These are phyloP conservation scores for Ophion costatus DNA, from an alignment of 2,888 invertebrate genomes.

Conservation along the genomic window DNA sequence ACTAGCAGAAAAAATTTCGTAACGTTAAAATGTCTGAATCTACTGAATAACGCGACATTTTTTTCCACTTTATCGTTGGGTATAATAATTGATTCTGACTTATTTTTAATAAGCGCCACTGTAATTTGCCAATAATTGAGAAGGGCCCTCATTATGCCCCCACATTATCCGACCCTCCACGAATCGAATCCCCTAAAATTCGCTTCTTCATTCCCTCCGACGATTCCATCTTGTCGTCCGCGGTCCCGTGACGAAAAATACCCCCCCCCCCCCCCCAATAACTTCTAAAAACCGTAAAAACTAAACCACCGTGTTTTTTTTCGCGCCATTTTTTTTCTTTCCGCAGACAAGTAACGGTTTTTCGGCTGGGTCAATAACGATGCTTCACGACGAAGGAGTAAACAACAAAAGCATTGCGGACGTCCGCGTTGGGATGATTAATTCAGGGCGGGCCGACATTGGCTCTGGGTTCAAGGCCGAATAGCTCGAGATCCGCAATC, in stretches of 20 bases:
- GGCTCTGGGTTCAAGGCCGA: constrained; percentile 74
- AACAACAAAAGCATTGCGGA: constrained; percentile 35
- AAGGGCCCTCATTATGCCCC: too few relatives aligned
- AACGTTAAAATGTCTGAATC: too few relatives aligned
- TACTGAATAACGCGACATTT: too few relatives aligned
- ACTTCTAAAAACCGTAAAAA: background rate
- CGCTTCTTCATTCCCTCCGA: too few relatives aligned
- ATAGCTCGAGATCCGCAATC: constrained; percentile 48
- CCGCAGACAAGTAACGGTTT: background rate
- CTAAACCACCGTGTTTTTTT: background rate
- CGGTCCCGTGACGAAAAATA: background rate
- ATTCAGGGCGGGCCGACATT: constrained; percentile 61
- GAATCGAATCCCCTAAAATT: too few relatives aligned
- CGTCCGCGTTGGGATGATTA: constrained; percentile 41
- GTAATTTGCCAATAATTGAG: too few relatives aligned
- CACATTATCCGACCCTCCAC: too few relatives aligned
- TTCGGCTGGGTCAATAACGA: background rate
- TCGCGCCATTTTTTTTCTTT: background rate
- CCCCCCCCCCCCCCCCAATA: background rate
- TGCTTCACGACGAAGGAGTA: background rate
- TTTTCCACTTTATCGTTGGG: too few relatives aligned
- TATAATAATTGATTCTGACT: too few relatives aligned
- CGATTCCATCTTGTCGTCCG: background rate
- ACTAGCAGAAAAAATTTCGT: too few relatives aligned
- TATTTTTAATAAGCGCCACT: too few relatives aligned